Evolutionary conservation across 2,797 vertebrate genomes (phyloP), one percentile per base, ranked within the genome.

Genomic region (Alca torda): DNA sequence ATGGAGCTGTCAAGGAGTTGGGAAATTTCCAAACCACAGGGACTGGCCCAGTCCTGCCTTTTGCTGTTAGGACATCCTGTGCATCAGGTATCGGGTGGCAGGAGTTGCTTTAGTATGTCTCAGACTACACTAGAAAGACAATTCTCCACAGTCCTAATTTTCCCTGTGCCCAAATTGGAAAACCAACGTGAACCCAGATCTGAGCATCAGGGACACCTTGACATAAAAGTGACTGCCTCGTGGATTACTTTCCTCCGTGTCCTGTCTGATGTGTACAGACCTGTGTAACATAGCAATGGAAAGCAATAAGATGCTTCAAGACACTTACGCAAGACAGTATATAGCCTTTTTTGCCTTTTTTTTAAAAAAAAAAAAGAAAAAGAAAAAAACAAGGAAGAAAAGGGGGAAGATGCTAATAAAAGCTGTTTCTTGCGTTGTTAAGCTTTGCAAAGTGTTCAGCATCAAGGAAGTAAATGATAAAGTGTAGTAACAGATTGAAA

Each of bases 11-110:
- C 43, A 13, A n/a, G 70, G 69, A 39, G 64, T 2, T 74, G 64
- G 60, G 75, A 70, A 43, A 31, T 45, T 74, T 56, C 72, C 64
- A 80, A 74, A 68, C 17, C 50, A 24, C 13, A 31, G 19, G 31
- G 17, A 33, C 16, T 60, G 67, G 21, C 72, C 54, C 0, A 0
- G 11, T 68, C 7, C 3, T 23, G 19, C 6, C 17, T 15, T 43
- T 70, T 68, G 72, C 17, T 51, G 48, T 48, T 37, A 45, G 53
- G 21, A 13, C 33, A 20, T 13, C 31, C 54, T 56, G 28, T 54
- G 59, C 30, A 14, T 48, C 35, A 53, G 60, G 46, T 56, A 37
- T 13, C 31, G 48, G 45, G 50, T 33, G 78, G 57, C 50, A 84
- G 57, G 35, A 59, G 7, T 23, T 1, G 1, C n/a, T 74, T 56